Evolutionary conservation across 1,140 invertebrate genomes (phyloP).

Genomic region (Triops longicaudatus): DNA sequence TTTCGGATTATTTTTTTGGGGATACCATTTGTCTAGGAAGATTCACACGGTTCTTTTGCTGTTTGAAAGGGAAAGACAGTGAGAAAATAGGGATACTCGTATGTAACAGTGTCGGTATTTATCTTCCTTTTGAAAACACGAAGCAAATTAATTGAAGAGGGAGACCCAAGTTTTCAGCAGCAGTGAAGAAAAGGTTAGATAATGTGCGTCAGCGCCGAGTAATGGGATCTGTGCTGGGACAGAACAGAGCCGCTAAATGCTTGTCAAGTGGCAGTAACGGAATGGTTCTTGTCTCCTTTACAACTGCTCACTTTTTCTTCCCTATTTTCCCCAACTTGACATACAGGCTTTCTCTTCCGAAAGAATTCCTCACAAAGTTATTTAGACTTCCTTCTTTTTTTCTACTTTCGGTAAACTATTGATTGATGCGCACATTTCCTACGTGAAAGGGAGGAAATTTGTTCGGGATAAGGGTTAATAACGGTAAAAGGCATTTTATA

Average conservation of each 20-base stretch:
- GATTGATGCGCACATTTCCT: not conserved
- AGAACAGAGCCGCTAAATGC: conserved; percentile 14
- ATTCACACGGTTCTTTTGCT: not conserved
- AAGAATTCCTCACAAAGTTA: not conserved
- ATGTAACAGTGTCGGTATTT: conserved; percentile 1
- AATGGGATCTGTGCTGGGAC: conserved; percentile 10
- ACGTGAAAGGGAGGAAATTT: not conserved
- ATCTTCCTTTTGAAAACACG: conserved; percentile 8
- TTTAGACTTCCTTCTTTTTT: not conserved
- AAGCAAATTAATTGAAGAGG: conserved; percentile 12
- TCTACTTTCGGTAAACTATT: not conserved
- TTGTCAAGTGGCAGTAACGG: conserved; percentile 11
- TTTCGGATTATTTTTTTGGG: too few species aligned
- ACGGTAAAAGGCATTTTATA: not conserved
- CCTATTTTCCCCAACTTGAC: not conserved
- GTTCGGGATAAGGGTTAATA: conserved; percentile 5
- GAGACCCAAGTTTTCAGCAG: not conserved
- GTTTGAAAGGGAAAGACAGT: not conserved
- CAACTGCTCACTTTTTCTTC: not conserved
- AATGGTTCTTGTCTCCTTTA: conserved; percentile 15
- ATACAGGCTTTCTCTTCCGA: not conserved
- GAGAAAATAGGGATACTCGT: not conserved
- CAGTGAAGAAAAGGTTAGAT: not conserved
- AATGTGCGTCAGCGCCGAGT: not conserved
- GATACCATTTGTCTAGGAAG: not conserved